These are phyloP conservation scores for Drosophila littoralis DNA, from an alignment of 1,140 invertebrate species.

Conservation along the genomic window DNA sequence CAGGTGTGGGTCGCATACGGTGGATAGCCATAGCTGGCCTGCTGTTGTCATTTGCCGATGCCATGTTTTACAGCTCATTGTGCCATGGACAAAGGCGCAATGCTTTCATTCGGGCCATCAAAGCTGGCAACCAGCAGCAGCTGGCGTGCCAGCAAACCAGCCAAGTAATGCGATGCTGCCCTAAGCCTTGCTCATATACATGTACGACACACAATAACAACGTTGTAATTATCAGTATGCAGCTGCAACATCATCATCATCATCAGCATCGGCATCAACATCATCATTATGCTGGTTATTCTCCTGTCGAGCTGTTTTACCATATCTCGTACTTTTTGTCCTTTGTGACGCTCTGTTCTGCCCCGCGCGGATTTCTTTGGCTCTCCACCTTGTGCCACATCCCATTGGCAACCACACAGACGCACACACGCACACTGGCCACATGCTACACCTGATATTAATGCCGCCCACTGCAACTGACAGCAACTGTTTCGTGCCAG, in stretches of 20 bases:
- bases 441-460: slow-evolving; percentile 20
- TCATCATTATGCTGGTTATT: slow-evolving; percentile 6
- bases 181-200: slow-evolving; percentile 12
- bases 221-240: slow-evolving; percentile 16
- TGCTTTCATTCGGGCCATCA: slow-evolving; percentile 42
- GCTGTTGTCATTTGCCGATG: slow-evolving; percentile 26
- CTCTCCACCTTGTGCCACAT: slow-evolving; percentile 13
- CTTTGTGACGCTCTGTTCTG: slow-evolving; percentile 27
- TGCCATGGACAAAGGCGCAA: slow-evolving; percentile 34
- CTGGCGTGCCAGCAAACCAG: slow-evolving; percentile 5
- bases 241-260: background rate
- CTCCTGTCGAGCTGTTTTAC: slow-evolving; percentile 16
- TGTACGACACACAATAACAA: slow-evolving; percentile 9
- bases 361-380: slow-evolving; percentile 19
- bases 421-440: background rate
- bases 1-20: background rate
- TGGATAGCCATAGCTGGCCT: slow-evolving; percentile 10
- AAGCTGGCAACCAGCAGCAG: slow-evolving; percentile 9
- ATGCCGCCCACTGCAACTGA: slow-evolving; percentile 31
- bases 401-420: background rate
- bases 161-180: slow-evolving; percentile 29
- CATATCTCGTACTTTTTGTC: slow-evolving; percentile 20
- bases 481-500: slow-evolving; percentile 45
- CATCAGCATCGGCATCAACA: background rate
- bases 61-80: slow-evolving; percentile 41